Conservation (phyloP, 2,888 invertebrate genomes). For the Ectemnius cavifrons region DNA sequence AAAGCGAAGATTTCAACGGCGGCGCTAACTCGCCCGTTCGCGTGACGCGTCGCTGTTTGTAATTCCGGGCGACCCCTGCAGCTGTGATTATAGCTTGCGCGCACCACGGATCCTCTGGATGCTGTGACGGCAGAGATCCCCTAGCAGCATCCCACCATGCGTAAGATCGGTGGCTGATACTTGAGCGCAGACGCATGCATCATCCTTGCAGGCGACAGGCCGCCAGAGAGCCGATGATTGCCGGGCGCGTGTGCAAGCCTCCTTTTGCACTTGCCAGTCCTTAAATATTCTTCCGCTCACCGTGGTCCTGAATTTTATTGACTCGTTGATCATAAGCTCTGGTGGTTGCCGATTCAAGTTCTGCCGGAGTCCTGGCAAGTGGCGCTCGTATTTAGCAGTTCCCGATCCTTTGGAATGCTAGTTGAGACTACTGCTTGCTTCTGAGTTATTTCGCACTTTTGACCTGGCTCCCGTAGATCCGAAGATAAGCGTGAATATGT, state of each 20-base stretch:
- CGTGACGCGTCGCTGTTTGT: slow-evolving; percentile 64
- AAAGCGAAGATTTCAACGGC: not conserved
- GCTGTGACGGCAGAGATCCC: slow-evolving; percentile 18
- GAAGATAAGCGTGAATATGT: slow-evolving; percentile 21
- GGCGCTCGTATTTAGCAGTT: not conserved
- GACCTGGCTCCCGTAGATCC: not conserved
- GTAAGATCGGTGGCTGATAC: slow-evolving; percentile 53
- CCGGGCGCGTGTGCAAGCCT: no score
- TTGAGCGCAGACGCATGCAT: slow-evolving; percentile 1
- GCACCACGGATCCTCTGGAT: slow-evolving; percentile 27
- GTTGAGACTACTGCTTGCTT: not conserved
- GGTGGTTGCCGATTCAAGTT: no score
- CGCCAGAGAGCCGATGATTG: not conserved
- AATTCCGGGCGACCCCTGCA: slow-evolving; percentile 43
- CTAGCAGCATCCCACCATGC: slow-evolving; percentile 15
- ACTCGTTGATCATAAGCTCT: no score
- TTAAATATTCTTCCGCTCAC: no score
- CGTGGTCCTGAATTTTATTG: no score
- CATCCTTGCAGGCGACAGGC: not conserved
- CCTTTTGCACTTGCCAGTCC: no score
- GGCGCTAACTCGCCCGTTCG: slow-evolving; percentile 60
- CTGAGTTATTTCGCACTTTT: not conserved
- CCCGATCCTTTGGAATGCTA: not conserved
- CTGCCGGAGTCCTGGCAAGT: not conserved
- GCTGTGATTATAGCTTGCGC: slow-evolving; percentile 55